A percentile compares a stretch with the other conserved stretches of the same genome.
Conservation (phyloP, 2,888 invertebrate genomes). For the Tipula lateralis region DNA sequence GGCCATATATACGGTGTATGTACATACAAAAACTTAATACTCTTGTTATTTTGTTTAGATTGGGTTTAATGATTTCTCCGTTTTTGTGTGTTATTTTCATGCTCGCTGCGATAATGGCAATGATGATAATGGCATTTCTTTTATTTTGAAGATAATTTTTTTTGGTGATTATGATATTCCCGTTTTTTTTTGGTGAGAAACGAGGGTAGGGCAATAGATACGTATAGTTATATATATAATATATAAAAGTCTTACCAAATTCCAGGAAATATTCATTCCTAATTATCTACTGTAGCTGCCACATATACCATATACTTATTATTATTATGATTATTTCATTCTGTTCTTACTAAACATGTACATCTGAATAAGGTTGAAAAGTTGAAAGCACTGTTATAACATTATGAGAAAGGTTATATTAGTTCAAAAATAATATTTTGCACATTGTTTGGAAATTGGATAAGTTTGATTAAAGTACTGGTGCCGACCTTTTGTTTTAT, state of each 20-base stretch:
- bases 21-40: background rate
- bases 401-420: no score
- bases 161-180: background rate
- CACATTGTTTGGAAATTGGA: background rate
- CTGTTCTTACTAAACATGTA: no score
- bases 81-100: background rate
- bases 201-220: background rate
- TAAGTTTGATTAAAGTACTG: background rate
- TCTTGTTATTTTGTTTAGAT: conserved; percentile 19
- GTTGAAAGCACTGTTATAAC: no score
- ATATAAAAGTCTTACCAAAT: background rate
- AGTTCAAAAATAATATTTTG: no score
- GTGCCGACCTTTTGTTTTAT: background rate
- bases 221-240: background rate
- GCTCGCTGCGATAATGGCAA: background rate
- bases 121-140: conserved; percentile 11
- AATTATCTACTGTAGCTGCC: background rate
- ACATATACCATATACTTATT: background rate
- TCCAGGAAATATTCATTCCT: background rate
- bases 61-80: conserved; percentile 19
- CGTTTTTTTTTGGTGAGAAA: background rate
- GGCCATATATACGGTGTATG: background rate
- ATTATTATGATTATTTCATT: no score
- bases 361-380: no score
- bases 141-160: background rate